phyloP scores from a whole-genome alignment of 2,888 invertebrate species.

The Spialia ferax region DNA sequence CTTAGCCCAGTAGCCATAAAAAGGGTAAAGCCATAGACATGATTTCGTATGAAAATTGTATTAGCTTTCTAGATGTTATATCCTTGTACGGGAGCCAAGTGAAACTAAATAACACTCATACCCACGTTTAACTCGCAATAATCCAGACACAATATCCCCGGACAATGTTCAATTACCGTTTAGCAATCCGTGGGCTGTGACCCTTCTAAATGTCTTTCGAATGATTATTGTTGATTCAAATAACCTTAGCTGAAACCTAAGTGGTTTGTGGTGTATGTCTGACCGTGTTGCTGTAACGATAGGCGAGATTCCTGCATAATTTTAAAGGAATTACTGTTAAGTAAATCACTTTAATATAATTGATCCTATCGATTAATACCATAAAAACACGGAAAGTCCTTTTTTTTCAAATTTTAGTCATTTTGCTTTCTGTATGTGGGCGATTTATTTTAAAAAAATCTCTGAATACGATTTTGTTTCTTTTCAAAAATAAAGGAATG shows the following conservation, averaged over 20 bases:
- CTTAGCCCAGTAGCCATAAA: no score
- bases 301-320: no score
- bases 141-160: slow-evolving; percentile 17
- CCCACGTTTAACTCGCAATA: slow-evolving; percentile 11
- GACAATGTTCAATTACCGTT: slow-evolving; percentile 40
- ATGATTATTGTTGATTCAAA: slow-evolving; percentile 39
- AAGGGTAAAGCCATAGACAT: no score
- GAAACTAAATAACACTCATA: slow-evolving; percentile 19
- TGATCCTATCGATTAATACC: no score
- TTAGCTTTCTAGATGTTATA: neutral
- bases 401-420: no score
- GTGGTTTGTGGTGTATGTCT: slow-evolving; percentile 1
- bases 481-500: no score
- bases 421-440: no score
- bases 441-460: no score
- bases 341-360: no score
- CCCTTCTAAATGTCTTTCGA: slow-evolving; percentile 38
- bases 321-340: no score
- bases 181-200: slow-evolving; percentile 37
- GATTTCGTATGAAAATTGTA: neutral
- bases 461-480: no score
- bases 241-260: slow-evolving; percentile 33
- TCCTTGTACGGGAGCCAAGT: neutral
- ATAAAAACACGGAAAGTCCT: no score
- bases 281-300: neutral